phyloP scores from a whole-genome alignment of 2,113 vertebrate species.

The Litocranius walleri region DNA sequence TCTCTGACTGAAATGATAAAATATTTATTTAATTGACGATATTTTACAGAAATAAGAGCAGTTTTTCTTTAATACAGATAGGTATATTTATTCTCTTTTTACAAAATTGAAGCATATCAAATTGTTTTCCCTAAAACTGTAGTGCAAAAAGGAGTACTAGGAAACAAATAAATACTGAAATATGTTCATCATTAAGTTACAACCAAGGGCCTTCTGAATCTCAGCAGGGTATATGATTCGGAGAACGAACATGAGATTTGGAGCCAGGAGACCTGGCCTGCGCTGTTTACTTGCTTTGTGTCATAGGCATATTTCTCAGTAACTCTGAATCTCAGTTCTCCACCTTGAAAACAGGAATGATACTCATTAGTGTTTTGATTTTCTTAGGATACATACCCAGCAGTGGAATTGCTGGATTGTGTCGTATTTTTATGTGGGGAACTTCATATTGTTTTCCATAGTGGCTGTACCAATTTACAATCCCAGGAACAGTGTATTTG shows the following conservation, averaged over 20 bases:
- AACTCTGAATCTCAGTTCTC: constrained; percentile 19
- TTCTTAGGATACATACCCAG: neutral
- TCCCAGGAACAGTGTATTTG: neutral
- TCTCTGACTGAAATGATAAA: constrained; percentile 33
- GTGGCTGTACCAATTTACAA: neutral
- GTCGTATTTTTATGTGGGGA: neutral
- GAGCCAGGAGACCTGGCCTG: neutral
- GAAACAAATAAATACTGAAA: constrained; percentile 13
- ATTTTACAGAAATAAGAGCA: constrained; percentile 60
- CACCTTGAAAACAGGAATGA: constrained; percentile 19
- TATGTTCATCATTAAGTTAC: constrained; percentile 39
- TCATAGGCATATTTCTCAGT: neutral
- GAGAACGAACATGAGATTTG: neutral
- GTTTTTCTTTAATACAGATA: constrained; percentile 42
- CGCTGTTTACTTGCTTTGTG: neutral
- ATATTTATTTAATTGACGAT: constrained; percentile 62
- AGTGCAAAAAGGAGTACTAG: constrained; percentile 57
- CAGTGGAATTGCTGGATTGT: neutral
- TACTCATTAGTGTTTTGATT: neutral
- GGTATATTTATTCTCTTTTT: neutral
- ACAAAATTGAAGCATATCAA: constrained; percentile 66
- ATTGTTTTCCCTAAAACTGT: constrained; percentile 50
- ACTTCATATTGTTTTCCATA: neutral
- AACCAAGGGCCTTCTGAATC: constrained; percentile 74
- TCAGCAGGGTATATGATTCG: neutral